Evolutionary conservation across 1,140 invertebrate genomes (phyloP).

Genomic region (Drosophila tropicalis): DNA sequence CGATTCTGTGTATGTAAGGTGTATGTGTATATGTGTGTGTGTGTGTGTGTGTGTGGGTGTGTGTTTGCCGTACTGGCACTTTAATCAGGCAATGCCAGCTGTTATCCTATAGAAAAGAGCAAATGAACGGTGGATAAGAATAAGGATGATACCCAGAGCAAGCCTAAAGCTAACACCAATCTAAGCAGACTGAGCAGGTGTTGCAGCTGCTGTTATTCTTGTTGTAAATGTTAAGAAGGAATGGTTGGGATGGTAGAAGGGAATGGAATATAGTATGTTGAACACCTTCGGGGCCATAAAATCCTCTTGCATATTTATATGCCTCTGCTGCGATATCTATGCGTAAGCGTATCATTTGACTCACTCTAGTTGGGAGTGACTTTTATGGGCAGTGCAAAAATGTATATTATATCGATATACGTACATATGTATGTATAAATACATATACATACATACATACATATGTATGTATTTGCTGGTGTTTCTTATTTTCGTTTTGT

Average conservation of each 20-base stretch:
- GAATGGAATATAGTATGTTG: too few relatives aligned
- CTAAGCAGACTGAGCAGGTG: slow-evolving; percentile 28
- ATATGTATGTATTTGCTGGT: not conserved
- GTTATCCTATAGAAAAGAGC: slow-evolving; percentile 19
- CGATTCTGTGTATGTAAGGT: slow-evolving; percentile 17
- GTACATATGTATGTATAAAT: not conserved
- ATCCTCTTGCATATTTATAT: slow-evolving; percentile 59
- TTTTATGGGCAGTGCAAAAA: slow-evolving; percentile 46
- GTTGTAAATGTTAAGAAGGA: not conserved
- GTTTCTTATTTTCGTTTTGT: not conserved
- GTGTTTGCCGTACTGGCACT: slow-evolving; percentile 41
- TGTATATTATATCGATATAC: slow-evolving; percentile 22
- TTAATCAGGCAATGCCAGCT: slow-evolving; percentile 62
- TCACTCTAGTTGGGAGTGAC: slow-evolving; percentile 36
- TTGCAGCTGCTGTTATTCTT: slow-evolving; percentile 21
- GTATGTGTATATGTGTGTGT: not conserved
- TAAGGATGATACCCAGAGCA: slow-evolving; percentile 11
- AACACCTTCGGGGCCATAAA: slow-evolving; percentile 51
- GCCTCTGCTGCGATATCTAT: slow-evolving; percentile 24
- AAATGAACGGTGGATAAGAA: slow-evolving; percentile 22
- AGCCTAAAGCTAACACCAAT: slow-evolving; percentile 3
- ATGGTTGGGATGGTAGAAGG: slow-evolving; percentile 10
- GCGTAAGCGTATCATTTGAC: slow-evolving; percentile 17
- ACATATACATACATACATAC: not conserved
- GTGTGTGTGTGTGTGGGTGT: not conserved